Conservation (phyloP, 2,113 vertebrate species). For the Cavia porcellus region DNA sequence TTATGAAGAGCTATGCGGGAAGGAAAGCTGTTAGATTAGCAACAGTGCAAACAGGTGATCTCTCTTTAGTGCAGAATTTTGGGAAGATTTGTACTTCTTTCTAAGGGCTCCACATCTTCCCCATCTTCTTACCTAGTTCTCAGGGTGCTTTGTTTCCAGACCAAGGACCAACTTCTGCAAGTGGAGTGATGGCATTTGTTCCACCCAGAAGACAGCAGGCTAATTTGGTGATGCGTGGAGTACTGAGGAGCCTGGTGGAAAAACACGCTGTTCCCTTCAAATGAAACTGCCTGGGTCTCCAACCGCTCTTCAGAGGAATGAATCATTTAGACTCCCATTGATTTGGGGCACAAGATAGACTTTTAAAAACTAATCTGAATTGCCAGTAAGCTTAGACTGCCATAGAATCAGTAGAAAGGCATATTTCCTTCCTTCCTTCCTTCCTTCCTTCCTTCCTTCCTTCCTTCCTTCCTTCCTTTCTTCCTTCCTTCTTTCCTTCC, state of each 20-base stretch:
- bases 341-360: not conserved
- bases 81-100: not conserved
- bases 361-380: not conserved
- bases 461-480: not conserved
- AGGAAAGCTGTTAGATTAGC: not conserved
- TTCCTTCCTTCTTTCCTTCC: no score
- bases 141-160: not conserved
- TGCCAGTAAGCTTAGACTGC: not conserved
- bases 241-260: not conserved
- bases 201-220: slow-evolving; percentile 24
- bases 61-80: not conserved
- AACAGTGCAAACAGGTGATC: not conserved
- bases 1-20: not conserved
- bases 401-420: not conserved
- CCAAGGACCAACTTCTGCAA: not conserved
- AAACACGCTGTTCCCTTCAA: slow-evolving; percentile 47
- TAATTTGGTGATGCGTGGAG: not conserved
- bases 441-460: not conserved
- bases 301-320: not conserved
- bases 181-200: not conserved
- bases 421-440: not conserved
- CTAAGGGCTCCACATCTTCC: not conserved
- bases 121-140: not conserved
- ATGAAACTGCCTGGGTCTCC: not conserved
- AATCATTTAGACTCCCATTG: not conserved